A percentile compares a stretch with the other conserved stretches of the same genome.
These are phyloP conservation scores for Enteromius radiatus DNA, from an alignment of 2,797 vertebrate species.

Conservation along the genomic window DNA sequence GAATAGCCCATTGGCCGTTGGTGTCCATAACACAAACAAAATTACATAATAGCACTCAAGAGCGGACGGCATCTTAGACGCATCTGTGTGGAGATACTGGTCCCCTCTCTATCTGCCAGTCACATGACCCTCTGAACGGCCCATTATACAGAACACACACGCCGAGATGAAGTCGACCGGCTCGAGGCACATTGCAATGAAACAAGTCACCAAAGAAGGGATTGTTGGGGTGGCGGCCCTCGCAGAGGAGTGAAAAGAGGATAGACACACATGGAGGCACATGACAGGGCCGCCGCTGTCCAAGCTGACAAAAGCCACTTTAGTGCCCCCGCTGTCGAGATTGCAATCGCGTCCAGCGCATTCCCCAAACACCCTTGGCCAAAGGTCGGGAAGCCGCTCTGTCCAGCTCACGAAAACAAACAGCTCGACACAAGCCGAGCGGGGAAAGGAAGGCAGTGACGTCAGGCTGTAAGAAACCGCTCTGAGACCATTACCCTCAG, in stretches of 20 bases:
- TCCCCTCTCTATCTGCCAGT: slow-evolving; percentile 31
- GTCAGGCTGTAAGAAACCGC: slow-evolving; percentile 50
- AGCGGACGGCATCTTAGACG: neutral
- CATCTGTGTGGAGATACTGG: slow-evolving; percentile 48
- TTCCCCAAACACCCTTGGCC: slow-evolving; percentile 66
- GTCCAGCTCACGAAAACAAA: slow-evolving; percentile 71
- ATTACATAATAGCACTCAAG: slow-evolving; percentile 34
- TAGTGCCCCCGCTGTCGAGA: slow-evolving; percentile 48
- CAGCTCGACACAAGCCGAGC: slow-evolving; percentile 47
- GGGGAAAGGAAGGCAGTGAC: slow-evolving; percentile 50
- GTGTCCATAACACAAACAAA: slow-evolving; percentile 31
- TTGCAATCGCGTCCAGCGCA: slow-evolving; percentile 63
- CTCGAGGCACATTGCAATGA: slow-evolving; percentile 7
- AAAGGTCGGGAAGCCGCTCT: slow-evolving; percentile 71
- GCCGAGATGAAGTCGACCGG: slow-evolving; percentile 11
- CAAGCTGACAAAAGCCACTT: slow-evolving; percentile 31
- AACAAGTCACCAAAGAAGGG: slow-evolving; percentile 46
- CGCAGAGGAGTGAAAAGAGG: neutral
- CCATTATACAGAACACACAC: slow-evolving; percentile 35
- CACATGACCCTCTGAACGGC: slow-evolving; percentile 36
- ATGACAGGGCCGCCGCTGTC: slow-evolving; percentile 17
- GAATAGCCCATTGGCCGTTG: slow-evolving; percentile 28
- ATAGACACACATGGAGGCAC: slow-evolving; percentile 11
- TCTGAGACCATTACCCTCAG: slow-evolving; percentile 42
- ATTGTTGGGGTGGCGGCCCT: slow-evolving; percentile 15